A percentile compares a stretch with the other conserved stretches of the same genome.
phyloP scores from a whole-genome alignment of 2,888 invertebrate species.

The Chalcosyrphus nemorum region DNA sequence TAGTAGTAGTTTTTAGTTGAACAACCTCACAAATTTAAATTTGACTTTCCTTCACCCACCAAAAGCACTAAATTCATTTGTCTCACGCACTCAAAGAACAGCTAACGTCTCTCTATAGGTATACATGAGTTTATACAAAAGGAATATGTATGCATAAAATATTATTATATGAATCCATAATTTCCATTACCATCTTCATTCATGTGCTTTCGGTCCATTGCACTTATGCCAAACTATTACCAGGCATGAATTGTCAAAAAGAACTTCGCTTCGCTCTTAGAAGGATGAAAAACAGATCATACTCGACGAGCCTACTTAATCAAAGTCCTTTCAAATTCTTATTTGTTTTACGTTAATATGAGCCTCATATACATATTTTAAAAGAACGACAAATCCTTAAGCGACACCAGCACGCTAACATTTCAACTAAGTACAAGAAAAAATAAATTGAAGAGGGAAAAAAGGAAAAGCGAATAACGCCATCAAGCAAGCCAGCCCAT shows the following conservation, averaged over 20 bases:
- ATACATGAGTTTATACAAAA: neutral
- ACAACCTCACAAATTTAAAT: neutral
- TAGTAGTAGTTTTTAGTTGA: neutral
- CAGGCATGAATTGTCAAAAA: neutral
- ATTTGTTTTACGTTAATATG: conserved; percentile 23
- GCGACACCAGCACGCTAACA: neutral
- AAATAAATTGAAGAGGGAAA: neutral
- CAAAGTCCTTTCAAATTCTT: conserved; percentile 17
- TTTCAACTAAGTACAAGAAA: neutral
- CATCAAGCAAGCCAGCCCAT: neutral
- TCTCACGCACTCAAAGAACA: neutral
- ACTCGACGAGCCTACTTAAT: neutral
- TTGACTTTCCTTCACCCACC: neutral
- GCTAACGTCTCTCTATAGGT: neutral
- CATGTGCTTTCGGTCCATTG: neutral
- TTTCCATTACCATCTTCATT: conserved; percentile 33
- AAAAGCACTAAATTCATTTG: neutral
- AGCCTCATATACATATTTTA: neutral
- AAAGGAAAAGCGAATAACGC: neutral
- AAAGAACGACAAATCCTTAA: neutral
- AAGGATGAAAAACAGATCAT: neutral
- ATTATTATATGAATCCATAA: conserved; percentile 24
- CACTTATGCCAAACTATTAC: conserved; percentile 3
- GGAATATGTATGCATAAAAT: conserved; percentile 13
- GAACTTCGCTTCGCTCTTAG: neutral